phyloP scores from a whole-genome alignment of 2,888 invertebrate species.

The Ptycholaimellus sp. region DNA sequence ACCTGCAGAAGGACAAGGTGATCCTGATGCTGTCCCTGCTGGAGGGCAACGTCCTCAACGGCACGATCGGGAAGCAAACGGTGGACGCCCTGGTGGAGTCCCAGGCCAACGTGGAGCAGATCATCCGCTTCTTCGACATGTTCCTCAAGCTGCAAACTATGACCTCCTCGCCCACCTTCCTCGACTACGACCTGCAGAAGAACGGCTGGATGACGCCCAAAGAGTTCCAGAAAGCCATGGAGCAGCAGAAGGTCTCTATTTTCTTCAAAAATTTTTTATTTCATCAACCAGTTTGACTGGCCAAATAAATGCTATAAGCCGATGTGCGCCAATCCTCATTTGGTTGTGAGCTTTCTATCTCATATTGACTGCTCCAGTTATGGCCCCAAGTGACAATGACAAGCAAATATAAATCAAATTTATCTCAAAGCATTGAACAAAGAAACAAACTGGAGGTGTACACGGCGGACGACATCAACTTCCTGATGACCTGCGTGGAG shows the following conservation, averaged over 20 bases:
- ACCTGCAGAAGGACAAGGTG: conserved; percentile 98
- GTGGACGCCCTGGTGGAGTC: conserved; percentile 97
- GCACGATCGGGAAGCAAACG: conserved; percentile 99
- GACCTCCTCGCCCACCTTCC: conserved; percentile 24
- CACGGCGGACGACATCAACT: conserved; percentile 87
- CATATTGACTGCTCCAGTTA: too few relatives aligned
- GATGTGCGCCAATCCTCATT: too few relatives aligned
- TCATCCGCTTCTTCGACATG: conserved; percentile 98
- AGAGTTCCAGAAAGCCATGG: conserved; percentile 97
- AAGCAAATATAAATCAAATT: too few relatives aligned
- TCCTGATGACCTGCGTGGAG: conserved; percentile 84
- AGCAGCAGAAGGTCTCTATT: conserved; percentile 83
- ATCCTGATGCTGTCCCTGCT: conserved; percentile 99
- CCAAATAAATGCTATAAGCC: too few relatives aligned
- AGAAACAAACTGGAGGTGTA: conserved; percentile 84
- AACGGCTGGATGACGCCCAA: conserved; percentile 95
- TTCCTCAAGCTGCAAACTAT: conserved; percentile 91
- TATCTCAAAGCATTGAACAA: too few relatives aligned
- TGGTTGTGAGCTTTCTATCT: too few relatives aligned
- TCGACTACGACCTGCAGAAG: conserved; percentile 72
- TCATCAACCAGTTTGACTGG: not conserved
- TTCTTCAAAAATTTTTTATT: too few relatives aligned
- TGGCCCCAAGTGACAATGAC: too few relatives aligned
- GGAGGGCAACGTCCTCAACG: conserved; percentile 88
- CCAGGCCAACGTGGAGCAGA: conserved; percentile 81